Conservation (phyloP, 2,888 invertebrate species). For the Drosophila buzzatii region DNA sequence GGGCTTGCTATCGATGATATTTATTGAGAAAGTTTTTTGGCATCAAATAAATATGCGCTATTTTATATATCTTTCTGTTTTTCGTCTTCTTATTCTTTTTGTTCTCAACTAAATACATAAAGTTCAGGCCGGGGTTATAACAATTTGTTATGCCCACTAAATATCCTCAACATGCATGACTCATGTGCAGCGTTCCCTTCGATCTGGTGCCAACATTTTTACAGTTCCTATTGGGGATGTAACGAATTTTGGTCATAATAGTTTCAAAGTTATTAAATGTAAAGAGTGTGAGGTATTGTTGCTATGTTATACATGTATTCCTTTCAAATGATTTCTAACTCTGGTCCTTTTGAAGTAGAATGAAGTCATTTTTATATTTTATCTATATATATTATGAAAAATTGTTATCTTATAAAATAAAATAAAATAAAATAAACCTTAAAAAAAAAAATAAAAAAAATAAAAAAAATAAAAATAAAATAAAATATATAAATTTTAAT, state of each 20-base stretch:
- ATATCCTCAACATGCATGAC: conserved; percentile 38
- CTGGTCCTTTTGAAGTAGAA: too few relatives aligned
- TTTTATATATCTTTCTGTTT: conserved; percentile 28
- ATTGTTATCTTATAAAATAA: too few relatives aligned
- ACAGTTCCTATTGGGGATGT: neutral
- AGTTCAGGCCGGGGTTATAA: conserved; percentile 34
- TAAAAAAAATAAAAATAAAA: too few relatives aligned
- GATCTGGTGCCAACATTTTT: conserved; percentile 22
- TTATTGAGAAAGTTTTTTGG: conserved; percentile 71
- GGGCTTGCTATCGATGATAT: conserved; percentile 67
- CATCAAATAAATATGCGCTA: conserved; percentile 58
- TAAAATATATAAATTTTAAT: too few relatives aligned
- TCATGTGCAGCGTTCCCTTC: conserved; percentile 34
- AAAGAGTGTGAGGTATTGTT: neutral
- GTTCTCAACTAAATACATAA: conserved; percentile 26
- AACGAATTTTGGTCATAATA: neutral
- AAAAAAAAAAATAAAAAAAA: too few relatives aligned
- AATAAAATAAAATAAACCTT: too few relatives aligned
- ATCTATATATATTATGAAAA: too few relatives aligned
- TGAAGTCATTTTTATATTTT: too few relatives aligned
- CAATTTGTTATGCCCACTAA: conserved; percentile 23
- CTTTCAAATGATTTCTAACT: too few relatives aligned
- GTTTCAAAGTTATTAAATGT: neutral
- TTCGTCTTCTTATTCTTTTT: conserved; percentile 3
- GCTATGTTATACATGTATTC: too few relatives aligned